Base-by-base conservation (phyloP, 2,797 vertebrate genomes). In the Alauda arvensis region DNA sequence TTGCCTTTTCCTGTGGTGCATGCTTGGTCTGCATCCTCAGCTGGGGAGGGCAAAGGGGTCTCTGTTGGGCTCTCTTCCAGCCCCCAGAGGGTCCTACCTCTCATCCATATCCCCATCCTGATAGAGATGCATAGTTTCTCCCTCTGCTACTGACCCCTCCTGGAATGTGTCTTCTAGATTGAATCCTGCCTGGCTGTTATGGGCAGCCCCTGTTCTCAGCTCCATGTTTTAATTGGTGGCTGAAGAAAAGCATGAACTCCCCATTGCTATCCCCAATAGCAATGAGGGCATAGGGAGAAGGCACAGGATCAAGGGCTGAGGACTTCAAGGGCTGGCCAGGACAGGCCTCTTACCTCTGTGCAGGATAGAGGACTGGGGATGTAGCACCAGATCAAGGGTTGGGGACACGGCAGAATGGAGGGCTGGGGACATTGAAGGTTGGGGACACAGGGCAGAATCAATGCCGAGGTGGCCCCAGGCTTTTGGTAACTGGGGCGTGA, bases 401-500 rank as follows among this genome's bases (percentile, higher is more conserved):
- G 19, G 37, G 6, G 17, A 67, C 18, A 53, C 28, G 25, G 31
- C 40, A 86, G 40, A 59, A 55, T 48, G 48, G 46, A 53, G 11
- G n/a, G 37, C 28, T 55, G 61, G 9, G 26, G 39, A 74, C 13
- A 59, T 51, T 1, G 3, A 67, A 19, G 26, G 45, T 26, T 51
- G 39, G 29, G 57, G 33, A 77, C 49, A 37, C 2, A 24, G 46
- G 11, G 6, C 25, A 14, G 59, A 77, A 53, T 90, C 82, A 46
- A 90, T 92, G 70, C 26, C 0, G 20, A 31, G 57, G 40, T 29
- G 63, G 70, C 92, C 66, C 11, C 66, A 7, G 90, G 90, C 81
- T 80, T 57, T 70, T 70, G 78, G 57, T 37, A 88, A 90, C 67
- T 90, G 90, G 85, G 62, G 90, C 75, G 19, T 92, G 87, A 88